phyloP scores from a whole-genome alignment of 2,113 vertebrate species.

The Penelope pileata region DNA sequence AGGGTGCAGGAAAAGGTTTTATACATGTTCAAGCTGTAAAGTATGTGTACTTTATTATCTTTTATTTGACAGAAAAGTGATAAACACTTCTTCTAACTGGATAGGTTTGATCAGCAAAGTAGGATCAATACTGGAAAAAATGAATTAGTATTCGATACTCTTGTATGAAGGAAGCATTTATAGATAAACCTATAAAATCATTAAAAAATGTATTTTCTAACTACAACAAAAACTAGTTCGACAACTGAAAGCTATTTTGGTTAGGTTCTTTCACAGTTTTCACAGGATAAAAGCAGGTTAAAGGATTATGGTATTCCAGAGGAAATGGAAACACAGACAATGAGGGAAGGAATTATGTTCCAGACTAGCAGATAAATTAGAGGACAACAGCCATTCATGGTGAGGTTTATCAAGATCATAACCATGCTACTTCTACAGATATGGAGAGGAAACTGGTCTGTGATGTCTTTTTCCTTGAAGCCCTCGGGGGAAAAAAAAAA shows the following conservation, averaged over 20 bases:
- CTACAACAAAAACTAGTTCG: neutral
- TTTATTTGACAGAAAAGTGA: neutral
- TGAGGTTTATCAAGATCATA: neutral
- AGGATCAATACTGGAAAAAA: neutral
- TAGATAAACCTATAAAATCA: neutral
- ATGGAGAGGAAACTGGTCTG: neutral
- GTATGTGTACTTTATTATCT: neutral
- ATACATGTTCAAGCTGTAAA: neutral
- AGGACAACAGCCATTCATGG: neutral
- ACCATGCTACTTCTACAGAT: neutral
- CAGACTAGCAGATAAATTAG: neutral
- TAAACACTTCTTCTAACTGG: neutral
- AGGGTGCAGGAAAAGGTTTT: neutral
- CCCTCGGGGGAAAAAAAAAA: neutral
- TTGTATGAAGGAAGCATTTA: neutral
- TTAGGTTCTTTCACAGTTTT: neutral
- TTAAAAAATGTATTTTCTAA: neutral
- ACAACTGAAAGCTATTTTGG: neutral
- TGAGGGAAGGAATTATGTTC: neutral
- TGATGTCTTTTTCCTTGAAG: neutral
- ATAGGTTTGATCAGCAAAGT: neutral
- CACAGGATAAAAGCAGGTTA: neutral
- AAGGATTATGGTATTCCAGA: neutral
- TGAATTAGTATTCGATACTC: neutral
- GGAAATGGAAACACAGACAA: neutral